Conservation (phyloP, 2,113 vertebrate species). For the Caranx melampygus region DNA sequence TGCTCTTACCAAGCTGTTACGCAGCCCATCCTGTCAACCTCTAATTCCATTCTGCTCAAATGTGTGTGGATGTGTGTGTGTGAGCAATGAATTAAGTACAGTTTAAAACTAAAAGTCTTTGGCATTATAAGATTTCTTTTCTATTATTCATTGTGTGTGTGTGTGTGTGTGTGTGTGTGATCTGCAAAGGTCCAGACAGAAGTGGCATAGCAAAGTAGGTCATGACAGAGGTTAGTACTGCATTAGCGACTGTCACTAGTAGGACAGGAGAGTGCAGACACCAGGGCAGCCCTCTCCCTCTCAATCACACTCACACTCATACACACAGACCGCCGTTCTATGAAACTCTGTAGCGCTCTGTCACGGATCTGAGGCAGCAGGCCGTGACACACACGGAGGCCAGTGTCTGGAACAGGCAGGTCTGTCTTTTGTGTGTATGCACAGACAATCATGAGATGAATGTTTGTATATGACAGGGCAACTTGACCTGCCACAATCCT, state of each 20-base stretch:
- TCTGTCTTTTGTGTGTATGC: slow-evolving; percentile 63
- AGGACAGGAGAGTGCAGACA: slow-evolving; percentile 72
- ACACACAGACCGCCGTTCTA: slow-evolving; percentile 9
- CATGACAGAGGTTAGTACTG: slow-evolving; percentile 81
- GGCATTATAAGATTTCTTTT: slow-evolving; percentile 40
- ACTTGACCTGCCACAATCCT: slow-evolving; percentile 57
- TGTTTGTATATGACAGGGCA: slow-evolving; percentile 60
- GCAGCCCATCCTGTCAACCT: slow-evolving; percentile 59
- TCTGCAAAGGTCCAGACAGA: slow-evolving; percentile 53
- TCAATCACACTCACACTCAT: slow-evolving; percentile 45
- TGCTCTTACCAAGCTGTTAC: slow-evolving; percentile 63
- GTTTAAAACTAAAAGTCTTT: slow-evolving; percentile 19
- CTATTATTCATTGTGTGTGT: slow-evolving; percentile 44
- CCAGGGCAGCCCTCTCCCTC: slow-evolving; percentile 61
- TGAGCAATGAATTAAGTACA: slow-evolving; percentile 5
- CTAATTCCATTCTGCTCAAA: slow-evolving; percentile 65
- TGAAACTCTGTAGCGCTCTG: slow-evolving; percentile 55
- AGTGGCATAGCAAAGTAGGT: slow-evolving; percentile 76
- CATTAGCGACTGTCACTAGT: slow-evolving; percentile 81
- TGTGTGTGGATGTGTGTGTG: not conserved
- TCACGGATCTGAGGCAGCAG: slow-evolving; percentile 71
- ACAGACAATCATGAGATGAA: slow-evolving; percentile 53
- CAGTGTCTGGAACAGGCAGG: slow-evolving; percentile 72
- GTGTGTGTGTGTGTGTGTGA: slow-evolving; percentile 38
- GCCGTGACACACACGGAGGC: slow-evolving; percentile 73